phyloP scores from a whole-genome alignment of 1,140 invertebrate species.

The Ganaspis sp. region DNA sequence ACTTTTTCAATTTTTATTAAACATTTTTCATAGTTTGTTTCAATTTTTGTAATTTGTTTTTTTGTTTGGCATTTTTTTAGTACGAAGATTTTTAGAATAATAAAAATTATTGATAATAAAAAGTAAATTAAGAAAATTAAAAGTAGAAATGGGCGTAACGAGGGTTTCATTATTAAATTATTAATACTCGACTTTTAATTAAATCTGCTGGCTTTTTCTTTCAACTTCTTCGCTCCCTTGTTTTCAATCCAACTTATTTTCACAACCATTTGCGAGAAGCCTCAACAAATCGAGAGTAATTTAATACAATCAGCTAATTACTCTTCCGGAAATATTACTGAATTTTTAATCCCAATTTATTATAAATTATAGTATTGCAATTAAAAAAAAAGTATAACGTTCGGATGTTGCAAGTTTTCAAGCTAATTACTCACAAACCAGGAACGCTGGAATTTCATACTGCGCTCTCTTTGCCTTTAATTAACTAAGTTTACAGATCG shows the following conservation, averaged over 20 bases:
- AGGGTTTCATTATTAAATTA: slow-evolving; percentile 45
- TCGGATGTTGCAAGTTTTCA: slow-evolving; percentile 17
- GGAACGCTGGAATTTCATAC: slow-evolving; percentile 14
- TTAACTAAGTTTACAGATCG: slow-evolving; percentile 27
- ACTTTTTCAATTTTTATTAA: too few relatives aligned
- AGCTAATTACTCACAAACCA: slow-evolving; percentile 25
- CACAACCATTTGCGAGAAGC: slow-evolving; percentile 36
- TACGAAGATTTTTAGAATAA: neutral
- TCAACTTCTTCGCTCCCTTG: slow-evolving; percentile 42
- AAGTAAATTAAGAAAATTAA: too few relatives aligned
- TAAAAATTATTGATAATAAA: neutral
- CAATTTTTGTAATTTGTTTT: too few relatives aligned
- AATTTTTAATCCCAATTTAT: slow-evolving; percentile 33
- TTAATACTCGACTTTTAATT: slow-evolving; percentile 53
- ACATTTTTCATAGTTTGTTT: too few relatives aligned
- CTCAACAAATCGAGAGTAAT: too few relatives aligned
- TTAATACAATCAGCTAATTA: slow-evolving; percentile 3
- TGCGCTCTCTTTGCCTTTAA: slow-evolving; percentile 23
- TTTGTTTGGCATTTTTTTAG: too few relatives aligned
- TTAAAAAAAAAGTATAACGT: neutral
- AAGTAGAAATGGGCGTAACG: slow-evolving; percentile 34
- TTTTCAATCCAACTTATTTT: slow-evolving; percentile 49
- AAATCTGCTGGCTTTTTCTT: slow-evolving; percentile 50
- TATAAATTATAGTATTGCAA: slow-evolving; percentile 20
- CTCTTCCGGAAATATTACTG: slow-evolving; percentile 35